Evolutionary conservation across 2,797 vertebrate species (phyloP), one percentile per base, ranked within the genome.

Genomic region (Pelodytes ibericus): DNA sequence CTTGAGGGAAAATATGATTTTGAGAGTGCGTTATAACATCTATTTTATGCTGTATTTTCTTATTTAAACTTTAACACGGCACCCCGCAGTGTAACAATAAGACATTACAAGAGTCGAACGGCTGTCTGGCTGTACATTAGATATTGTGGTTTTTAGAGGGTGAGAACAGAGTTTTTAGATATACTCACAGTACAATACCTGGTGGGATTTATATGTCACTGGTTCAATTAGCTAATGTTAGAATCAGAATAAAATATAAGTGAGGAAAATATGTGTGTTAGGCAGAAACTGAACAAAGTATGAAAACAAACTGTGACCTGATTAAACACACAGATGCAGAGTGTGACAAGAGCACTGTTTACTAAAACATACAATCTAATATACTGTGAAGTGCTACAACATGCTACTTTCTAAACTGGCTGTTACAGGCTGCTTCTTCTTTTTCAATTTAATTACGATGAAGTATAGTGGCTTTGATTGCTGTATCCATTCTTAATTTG

Each of bases 1-100:
- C 39, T 4, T 51, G 24, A 68, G 61, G 64, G 22, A 29, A 31
- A 41, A 60, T 47, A 13, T 47, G 44, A 47, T 15, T 58, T 10
- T 58, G 24, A 3, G 20, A 8, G n/a, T 27, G 25, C 13, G 25
- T 25, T 58, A 51, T 68, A 58, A 60, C 49, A 15, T 36, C 3
- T 64, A 60, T 36, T 47, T 75, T 74, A 58, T 75, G 64, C 73
- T 75, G 73, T 60, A 68, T 68, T n/a, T 68, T 68, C 64, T 75
- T 68, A 49, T 75, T 75, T 44, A 61, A 22, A 67, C 25, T 68
- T 75, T 68, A 64, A 68, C 73, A 75, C 51, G 41, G 36, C 51
- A 75, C 64, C 56, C 64, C 39, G 57, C 53, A 75, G 73, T 75
- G 64, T 39, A 75, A 68, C 64, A 75, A 75, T 44, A 33, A 25